These are phyloP conservation scores for Momotus momota DNA, from an alignment of 2,797 vertebrate genomes.

Conservation along the genomic window DNA sequence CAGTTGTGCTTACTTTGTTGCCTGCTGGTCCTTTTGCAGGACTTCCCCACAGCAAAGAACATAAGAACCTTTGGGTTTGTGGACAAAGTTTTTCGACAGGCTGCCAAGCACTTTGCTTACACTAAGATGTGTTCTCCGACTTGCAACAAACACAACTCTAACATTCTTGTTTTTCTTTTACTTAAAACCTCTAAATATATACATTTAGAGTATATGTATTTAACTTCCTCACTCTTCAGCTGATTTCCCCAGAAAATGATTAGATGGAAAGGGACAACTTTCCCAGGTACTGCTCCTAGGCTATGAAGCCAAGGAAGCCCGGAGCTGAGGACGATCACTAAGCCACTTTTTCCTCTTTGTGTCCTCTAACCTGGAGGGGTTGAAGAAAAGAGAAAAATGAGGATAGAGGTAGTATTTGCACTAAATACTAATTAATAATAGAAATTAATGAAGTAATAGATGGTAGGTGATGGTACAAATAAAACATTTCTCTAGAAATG, in stretches of 20 bases:
- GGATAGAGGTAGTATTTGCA: background rate
- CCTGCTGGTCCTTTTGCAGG: background rate
- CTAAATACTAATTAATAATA: background rate
- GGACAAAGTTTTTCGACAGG: background rate
- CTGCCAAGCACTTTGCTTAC: background rate
- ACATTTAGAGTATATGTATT: fast-evolving
- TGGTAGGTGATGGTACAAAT: background rate
- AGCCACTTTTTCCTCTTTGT: background rate
- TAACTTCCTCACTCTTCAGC: background rate
- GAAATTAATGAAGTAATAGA: background rate
- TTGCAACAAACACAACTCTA: background rate
- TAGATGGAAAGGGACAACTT: background rate
- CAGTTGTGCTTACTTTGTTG: background rate
- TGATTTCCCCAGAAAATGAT: background rate
- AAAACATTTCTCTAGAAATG: background rate
- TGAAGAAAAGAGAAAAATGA: background rate
- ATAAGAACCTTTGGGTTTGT: fast-evolving
- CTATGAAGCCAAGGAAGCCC: background rate
- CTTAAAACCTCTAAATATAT: background rate
- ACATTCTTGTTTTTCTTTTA: background rate
- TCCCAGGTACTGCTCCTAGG: background rate
- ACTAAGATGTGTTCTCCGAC: background rate
- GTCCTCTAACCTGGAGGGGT: background rate
- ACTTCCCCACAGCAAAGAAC: background rate
- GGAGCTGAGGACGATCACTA: background rate